Percentiles rank a stretch among this genome's conserved stretches.
phyloP scores from a whole-genome alignment of 2,888 invertebrate genomes.

The Subacronicta megacephala region DNA sequence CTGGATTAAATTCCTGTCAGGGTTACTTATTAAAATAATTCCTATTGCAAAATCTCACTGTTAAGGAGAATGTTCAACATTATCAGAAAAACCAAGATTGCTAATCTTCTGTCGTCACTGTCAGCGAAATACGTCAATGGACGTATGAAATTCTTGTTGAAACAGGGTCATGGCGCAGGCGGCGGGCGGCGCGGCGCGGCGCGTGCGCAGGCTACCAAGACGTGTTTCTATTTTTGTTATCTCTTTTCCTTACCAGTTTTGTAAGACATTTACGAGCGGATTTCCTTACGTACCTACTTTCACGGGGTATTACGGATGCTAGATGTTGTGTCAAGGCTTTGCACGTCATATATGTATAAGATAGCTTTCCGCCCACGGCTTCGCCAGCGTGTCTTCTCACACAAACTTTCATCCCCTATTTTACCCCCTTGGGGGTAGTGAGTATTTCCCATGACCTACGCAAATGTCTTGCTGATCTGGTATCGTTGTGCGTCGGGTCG shows the following conservation, averaged over 20 bases:
- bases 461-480: too few species aligned
- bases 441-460: too few species aligned
- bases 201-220: constrained; percentile 34
- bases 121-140: constrained; percentile 39
- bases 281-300: constrained; percentile 40
- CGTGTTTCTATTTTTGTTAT: constrained; percentile 15
- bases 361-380: too few species aligned
- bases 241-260: constrained; percentile 30
- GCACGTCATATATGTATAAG: not conserved
- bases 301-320: constrained; percentile 21
- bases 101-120: constrained; percentile 19
- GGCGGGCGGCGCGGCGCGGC: constrained; percentile 1
- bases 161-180: constrained; percentile 44
- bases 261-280: constrained; percentile 31
- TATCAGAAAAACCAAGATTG: constrained; percentile 33
- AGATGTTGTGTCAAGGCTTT: constrained; percentile 14
- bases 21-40: not conserved
- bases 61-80: constrained; percentile 8
- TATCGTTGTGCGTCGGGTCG: too few species aligned
- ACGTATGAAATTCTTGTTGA: constrained; percentile 22
- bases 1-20: not conserved
- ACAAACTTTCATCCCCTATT: too few species aligned
- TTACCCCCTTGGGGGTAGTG: too few species aligned
- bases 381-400: too few species aligned
- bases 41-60: not conserved